Evolutionary conservation across 1,140 invertebrate genomes (phyloP).

Genomic region (Cydia amplana): DNA sequence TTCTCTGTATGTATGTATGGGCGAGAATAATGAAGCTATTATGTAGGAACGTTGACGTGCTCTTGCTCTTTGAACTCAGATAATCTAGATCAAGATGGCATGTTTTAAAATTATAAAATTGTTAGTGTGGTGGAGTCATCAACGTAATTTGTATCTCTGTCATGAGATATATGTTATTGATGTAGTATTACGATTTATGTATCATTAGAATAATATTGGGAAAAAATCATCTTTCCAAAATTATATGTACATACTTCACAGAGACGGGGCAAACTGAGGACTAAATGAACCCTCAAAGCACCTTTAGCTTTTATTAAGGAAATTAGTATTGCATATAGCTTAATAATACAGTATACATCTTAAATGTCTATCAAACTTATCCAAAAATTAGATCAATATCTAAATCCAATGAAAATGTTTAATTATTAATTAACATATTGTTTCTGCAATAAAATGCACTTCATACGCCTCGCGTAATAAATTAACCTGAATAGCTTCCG

Average conservation of each 20-base stretch:
- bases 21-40: conserved; percentile 27
- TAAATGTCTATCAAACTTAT: too few relatives aligned
- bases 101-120: neutral
- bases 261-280: too few relatives aligned
- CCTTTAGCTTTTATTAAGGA: too few relatives aligned
- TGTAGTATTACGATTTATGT: too few relatives aligned
- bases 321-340: too few relatives aligned
- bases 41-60: conserved; percentile 29
- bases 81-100: conserved; percentile 3
- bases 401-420: neutral
- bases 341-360: too few relatives aligned
- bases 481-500: conserved; percentile 20
- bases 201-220: too few relatives aligned
- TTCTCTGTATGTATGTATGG: conserved; percentile 18
- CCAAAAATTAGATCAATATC: neutral
- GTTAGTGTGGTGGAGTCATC: neutral
- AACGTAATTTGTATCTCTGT: neutral
- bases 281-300: too few relatives aligned
- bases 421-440: neutral
- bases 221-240: too few relatives aligned
- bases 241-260: too few relatives aligned
- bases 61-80: neutral
- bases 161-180: neutral
- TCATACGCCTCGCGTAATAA: conserved; percentile 3
- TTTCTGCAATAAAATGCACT: neutral